Evolutionary conservation across 2,888 invertebrate species (phyloP).

Genomic region (Peribatodes rhomboidaria): DNA sequence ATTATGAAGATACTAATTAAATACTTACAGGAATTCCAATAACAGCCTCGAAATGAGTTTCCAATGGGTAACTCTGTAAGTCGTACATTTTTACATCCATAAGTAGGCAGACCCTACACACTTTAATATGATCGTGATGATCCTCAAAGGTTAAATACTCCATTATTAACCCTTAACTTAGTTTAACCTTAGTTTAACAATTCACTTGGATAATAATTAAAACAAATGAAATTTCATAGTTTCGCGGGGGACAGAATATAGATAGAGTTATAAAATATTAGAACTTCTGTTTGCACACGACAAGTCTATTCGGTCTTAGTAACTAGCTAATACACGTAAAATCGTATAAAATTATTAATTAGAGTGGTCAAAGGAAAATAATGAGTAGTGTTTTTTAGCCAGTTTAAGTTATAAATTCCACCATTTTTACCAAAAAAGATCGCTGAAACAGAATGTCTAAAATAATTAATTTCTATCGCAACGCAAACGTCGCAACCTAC

Average conservation of each 20-base stretch:
- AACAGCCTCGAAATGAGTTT: slow-evolving; percentile 65
- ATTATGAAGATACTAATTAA: neutral
- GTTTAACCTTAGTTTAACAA: slow-evolving; percentile 26
- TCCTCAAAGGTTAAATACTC: slow-evolving; percentile 30
- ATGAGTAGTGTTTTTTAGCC: neutral
- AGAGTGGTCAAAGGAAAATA: neutral
- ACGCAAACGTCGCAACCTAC: neutral
- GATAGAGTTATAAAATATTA: slow-evolving; percentile 77
- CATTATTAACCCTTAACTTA: no score
- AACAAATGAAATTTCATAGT: slow-evolving; percentile 57
- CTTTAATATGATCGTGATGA: slow-evolving; percentile 57
- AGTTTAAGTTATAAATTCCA: slow-evolving; percentile 9
- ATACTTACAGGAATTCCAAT: slow-evolving; percentile 70
- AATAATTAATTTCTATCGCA: neutral
- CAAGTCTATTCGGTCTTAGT: slow-evolving; percentile 16
- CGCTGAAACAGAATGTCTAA: neutral
- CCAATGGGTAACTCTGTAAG: slow-evolving; percentile 63
- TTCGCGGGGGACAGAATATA: slow-evolving; percentile 59
- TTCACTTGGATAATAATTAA: slow-evolving; percentile 39
- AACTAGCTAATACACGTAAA: neutral
- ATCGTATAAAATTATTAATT: neutral
- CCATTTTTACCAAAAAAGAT: neutral
- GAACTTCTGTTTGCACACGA: slow-evolving; percentile 61
- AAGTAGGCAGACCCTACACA: slow-evolving; percentile 75
- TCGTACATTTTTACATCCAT: slow-evolving; percentile 69